Evolutionary conservation across 2,113 vertebrate genomes (phyloP), one percentile per base, ranked within the genome.

Genomic region (Agapornis roseicollis): DNA sequence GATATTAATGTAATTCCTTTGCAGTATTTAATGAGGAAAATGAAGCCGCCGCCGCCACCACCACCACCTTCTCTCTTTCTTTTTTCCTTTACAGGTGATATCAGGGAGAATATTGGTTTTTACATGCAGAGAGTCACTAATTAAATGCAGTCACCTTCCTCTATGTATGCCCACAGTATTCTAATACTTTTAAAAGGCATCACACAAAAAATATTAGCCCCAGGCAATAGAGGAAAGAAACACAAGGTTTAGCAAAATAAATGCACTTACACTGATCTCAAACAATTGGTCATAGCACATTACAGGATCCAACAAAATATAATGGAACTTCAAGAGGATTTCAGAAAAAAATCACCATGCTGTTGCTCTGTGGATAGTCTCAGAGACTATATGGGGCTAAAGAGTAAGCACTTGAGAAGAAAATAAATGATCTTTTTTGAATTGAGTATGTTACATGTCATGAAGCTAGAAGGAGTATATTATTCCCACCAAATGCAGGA

Each of bases 221-320:
- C 56, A 76, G 58, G 41, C 39, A 93, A 72, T 28, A 65, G 28
- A 85, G 13, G 7, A 85, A 65, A 56, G 12, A 31, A 81, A 89
- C 94, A 92, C 65, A 79, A 78, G 25, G 17, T 87, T 92, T 28
- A 84, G 25, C 23, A 79, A 94, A 90, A 86, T 52, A 89, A 92
- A 72, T 73, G 31, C 13, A 41, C 9, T 87, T 94, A 65, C 17
- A 69, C 19, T 53, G 39, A 41, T 89, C 70, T 87, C 70, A 56
- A 44, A 73, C 24, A 37, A n/a, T 5, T 72, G 29, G 6, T 77
- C 37, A 33, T 4, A 52, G 55, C 15, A 72, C 76, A 52, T 56
- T 80, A 69, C 46, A 66, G 37, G 19, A 56, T 88, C 33, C n/a
- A 87, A 27, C 15, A 29, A 95, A 96, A 90, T 76, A 29, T 85